A percentile compares a stretch with the other conserved stretches of the same genome.
These are phyloP conservation scores for Eurytoma californica DNA, from an alignment of 2,888 invertebrate genomes.

Conservation along the genomic window DNA sequence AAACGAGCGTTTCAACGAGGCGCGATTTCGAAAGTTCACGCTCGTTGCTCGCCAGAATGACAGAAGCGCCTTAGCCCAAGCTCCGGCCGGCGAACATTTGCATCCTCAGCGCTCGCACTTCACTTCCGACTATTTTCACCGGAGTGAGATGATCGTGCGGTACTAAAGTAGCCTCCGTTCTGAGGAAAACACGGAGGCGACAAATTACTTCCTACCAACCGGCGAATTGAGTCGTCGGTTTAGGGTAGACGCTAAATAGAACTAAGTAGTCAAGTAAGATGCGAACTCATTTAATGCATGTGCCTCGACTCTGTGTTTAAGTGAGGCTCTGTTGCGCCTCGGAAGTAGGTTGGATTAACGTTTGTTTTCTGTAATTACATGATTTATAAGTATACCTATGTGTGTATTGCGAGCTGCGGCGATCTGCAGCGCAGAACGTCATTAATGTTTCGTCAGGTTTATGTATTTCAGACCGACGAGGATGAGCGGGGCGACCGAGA, in stretches of 20 bases:
- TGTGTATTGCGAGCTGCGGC: neutral
- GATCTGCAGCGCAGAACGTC: conserved; percentile 7
- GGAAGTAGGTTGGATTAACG: conserved; percentile 43
- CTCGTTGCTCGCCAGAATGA: neutral
- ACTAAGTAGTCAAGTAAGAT: no score
- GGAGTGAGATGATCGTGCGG: no score
- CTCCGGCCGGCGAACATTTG: neutral
- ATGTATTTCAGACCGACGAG: conserved; percentile 72
- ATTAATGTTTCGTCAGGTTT: conserved; percentile 65
- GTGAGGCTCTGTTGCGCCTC: conserved; percentile 13
- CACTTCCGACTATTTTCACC: conserved; percentile 15
- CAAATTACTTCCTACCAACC: no score
- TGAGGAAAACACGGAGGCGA: no score
- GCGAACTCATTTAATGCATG: neutral
- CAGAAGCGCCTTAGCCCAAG: conserved; percentile 7
- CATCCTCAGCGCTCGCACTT: neutral
- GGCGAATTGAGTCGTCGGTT: no score
- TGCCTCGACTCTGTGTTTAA: neutral
- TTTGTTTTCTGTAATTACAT: conserved; percentile 23
- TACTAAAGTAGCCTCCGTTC: no score
- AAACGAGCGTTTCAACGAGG: conserved; percentile 17
- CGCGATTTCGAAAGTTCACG: conserved; percentile 20
- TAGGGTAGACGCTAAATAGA: no score
- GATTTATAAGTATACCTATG: neutral
- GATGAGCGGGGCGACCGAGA: conserved; percentile 79